Base-by-base conservation (phyloP, 2,113 vertebrate species). In the Heptranchias perlo region DNA sequence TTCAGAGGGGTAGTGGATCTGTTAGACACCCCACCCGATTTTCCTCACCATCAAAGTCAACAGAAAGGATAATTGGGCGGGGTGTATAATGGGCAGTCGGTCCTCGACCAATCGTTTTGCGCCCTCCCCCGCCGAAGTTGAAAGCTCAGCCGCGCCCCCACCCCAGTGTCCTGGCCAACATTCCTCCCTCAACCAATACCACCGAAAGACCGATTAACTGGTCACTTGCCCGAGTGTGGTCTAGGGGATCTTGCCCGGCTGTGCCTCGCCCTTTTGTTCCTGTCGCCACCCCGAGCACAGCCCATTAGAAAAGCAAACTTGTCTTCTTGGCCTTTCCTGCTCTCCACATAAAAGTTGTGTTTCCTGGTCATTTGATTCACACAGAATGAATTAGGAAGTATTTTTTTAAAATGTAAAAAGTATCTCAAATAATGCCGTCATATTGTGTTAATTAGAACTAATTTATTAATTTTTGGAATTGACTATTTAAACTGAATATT, bases 401-500 rank as follows among this genome's bases (percentile, higher is more conserved):
- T 96, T 93, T 96, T 96, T 95, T 69, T 95, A 69, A 95, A 95
- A 52, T 95, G 47, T 95, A 69, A 95, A 73, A 93, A 3, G 65
- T 95, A 69, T 95, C 65, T 69, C 28, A 69, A 52, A 69, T 93
- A 95, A 95, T 95, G 94, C 65, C 94, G 52, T 95, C 47, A 28
- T 28, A 95, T 69, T 95, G 28, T 95, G 64, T 95, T 69, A 69
- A 95, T 95, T 95, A 95, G 39, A 95, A 69, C 47, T 61, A 96
- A 96, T 96, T 96, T 92, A 96, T 96, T 69, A 73, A 67, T 73
- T 91, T n/a, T 67, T 21, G 25, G 64, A 91, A 65, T 65, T 62
- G 64, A 58, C 86, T 92, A 92, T 54, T 92, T 92, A 69, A 69
- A 67, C 96, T 96, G 96, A 92, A 92, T 92, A 96, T 96, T 96